phyloP scores from a whole-genome alignment of 2,113 vertebrate genomes.

The Pelecanoides urinatrix region DNA sequence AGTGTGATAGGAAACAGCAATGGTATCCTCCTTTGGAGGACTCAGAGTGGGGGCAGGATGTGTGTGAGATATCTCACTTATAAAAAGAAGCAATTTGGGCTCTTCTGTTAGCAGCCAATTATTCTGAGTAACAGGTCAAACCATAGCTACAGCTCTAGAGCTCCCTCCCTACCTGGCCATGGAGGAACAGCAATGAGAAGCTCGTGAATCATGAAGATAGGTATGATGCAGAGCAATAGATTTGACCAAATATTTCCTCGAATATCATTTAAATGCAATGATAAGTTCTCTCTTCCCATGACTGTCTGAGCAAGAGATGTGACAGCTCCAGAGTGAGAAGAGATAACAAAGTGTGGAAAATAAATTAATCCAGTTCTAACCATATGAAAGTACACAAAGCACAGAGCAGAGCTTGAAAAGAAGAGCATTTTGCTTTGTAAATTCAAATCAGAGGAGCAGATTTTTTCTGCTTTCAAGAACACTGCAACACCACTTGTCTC shows the following conservation, averaged over 20 bases:
- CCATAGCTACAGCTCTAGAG: not conserved
- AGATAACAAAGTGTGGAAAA: slow-evolving; percentile 35
- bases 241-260: slow-evolving; percentile 9
- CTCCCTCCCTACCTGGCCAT: not conserved
- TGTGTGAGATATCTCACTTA: not conserved
- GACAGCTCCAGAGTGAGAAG: not conserved
- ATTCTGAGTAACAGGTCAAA: not conserved
- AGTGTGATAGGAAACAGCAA: not conserved
- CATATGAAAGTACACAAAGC: not conserved
- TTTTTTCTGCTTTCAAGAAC: slow-evolving; percentile 29
- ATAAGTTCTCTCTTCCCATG: not conserved
- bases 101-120: not conserved
- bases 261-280: not conserved
- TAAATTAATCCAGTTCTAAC: slow-evolving; percentile 25
- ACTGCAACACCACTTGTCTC: not conserved
- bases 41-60: not conserved
- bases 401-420: not conserved
- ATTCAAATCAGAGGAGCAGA: not conserved
- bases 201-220: not conserved
- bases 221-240: not conserved
- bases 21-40: not conserved
- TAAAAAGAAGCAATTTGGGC: not conserved
- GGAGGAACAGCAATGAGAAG: not conserved
- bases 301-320: not conserved
- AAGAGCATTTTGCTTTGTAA: slow-evolving; percentile 24